These are phyloP conservation scores for Semicossyphus pulcher DNA, from an alignment of 2,113 vertebrate genomes.

Conservation along the genomic window DNA sequence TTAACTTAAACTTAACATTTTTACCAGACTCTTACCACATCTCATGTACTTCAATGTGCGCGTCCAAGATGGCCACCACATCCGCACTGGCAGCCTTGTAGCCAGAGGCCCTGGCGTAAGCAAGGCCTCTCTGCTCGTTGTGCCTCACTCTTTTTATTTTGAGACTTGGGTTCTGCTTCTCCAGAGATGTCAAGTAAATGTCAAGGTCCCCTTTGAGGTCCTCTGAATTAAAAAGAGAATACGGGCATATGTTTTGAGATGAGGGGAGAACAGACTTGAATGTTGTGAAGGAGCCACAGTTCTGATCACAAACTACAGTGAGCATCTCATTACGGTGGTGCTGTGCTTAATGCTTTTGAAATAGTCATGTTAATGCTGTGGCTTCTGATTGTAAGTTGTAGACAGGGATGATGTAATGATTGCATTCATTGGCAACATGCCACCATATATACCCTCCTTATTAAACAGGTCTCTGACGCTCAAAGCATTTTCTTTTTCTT, in stretches of 20 bases:
- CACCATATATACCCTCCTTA: too few species aligned
- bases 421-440: too few species aligned
- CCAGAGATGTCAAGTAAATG: slow-evolving; percentile 45
- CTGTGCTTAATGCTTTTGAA: too few species aligned
- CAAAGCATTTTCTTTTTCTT: too few species aligned
- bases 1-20: too few species aligned
- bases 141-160: slow-evolving; percentile 69
- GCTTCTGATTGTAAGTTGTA: too few species aligned
- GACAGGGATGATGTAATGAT: too few species aligned
- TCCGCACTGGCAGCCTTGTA: slow-evolving; percentile 80
- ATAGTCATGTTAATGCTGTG: too few species aligned
- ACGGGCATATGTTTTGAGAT: neutral
- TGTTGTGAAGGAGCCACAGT: too few species aligned
- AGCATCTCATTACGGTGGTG: too few species aligned
- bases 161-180: slow-evolving; percentile 62
- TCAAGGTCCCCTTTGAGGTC: slow-evolving; percentile 71
- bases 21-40: slow-evolving; percentile 68
- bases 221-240: slow-evolving; percentile 45
- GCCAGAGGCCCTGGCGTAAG: slow-evolving; percentile 76
- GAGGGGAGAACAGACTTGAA: neutral
- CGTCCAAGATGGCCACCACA: slow-evolving; percentile 85
- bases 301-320: too few species aligned
- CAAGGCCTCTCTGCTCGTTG: slow-evolving; percentile 73
- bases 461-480: too few species aligned
- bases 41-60: slow-evolving; percentile 84